A percentile compares a stretch with the other conserved stretches of the same genome.
Evolutionary conservation across 2,797 vertebrate genomes (phyloP).

Genomic region (Cichlasoma orientale): DNA sequence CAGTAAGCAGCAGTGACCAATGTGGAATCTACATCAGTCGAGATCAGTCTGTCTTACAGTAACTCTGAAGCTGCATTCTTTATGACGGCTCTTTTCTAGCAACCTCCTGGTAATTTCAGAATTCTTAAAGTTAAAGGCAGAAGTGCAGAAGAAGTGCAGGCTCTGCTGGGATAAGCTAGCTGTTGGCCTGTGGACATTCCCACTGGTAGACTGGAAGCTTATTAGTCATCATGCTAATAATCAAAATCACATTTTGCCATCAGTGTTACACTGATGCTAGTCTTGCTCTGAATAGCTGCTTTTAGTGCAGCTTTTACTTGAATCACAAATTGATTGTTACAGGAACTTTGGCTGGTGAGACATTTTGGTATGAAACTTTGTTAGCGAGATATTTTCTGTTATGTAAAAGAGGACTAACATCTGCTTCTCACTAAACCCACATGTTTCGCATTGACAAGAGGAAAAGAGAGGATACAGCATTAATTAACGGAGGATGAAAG

Average conservation of each 20-base stretch:
- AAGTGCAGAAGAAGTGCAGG: background rate
- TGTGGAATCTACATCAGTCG: background rate
- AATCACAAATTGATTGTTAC: conserved; percentile 16
- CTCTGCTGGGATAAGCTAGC: background rate
- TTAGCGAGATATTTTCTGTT: background rate
- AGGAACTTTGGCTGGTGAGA: conserved; percentile 20
- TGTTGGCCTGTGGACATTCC: background rate
- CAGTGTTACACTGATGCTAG: background rate
- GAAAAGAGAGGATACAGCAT: conserved; percentile 32
- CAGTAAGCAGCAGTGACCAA: background rate
- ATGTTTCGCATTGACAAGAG: conserved; percentile 57
- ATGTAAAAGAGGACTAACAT: conserved; percentile 41
- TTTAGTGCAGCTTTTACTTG: conserved; percentile 22
- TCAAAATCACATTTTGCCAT: conserved; percentile 2
- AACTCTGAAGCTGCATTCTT: background rate
- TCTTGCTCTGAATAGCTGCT: background rate
- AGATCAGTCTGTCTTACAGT: background rate
- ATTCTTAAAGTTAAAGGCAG: background rate
- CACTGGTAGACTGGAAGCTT: background rate
- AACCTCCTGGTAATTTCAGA: background rate
- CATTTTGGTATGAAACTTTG: conserved; percentile 11
- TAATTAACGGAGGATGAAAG: conserved; percentile 55
- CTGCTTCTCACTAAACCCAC: conserved; percentile 58
- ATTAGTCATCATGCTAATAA: conserved; percentile 22
- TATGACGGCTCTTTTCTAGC: background rate